These are phyloP conservation scores for Burhinus bistriatus DNA, from an alignment of 2,113 vertebrate species.

Conservation along the genomic window DNA sequence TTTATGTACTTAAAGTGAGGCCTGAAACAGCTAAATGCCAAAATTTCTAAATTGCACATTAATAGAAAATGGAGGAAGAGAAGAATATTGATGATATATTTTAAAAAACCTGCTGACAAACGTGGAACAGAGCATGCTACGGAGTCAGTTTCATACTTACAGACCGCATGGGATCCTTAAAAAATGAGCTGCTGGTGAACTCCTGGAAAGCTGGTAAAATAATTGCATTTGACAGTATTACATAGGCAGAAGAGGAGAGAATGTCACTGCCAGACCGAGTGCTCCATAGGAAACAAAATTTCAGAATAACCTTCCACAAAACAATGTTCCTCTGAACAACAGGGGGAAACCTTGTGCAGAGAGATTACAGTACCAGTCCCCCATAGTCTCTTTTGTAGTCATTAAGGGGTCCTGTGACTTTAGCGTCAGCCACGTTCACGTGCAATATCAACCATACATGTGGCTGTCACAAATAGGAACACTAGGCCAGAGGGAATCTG, in stretches of 20 bases:
- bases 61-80: background rate
- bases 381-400: background rate
- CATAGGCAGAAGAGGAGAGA: background rate
- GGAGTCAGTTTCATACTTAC: background rate
- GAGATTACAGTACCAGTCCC: background rate
- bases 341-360: slow-evolving; percentile 1
- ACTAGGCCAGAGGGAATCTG: background rate
- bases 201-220: background rate
- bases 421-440: background rate
- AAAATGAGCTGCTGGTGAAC: background rate
- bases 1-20: background rate
- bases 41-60: background rate
- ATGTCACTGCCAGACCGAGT: background rate
- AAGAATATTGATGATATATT: background rate
- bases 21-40: background rate
- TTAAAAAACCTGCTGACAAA: background rate
- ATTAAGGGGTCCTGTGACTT: background rate
- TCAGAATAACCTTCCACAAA: background rate
- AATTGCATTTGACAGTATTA: background rate
- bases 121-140: background rate
- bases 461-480: background rate
- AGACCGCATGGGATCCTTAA: background rate
- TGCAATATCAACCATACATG: background rate
- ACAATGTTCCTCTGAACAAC: background rate
- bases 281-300: background rate